These are phyloP conservation scores for Dynastes hyllus DNA, from an alignment of 2,888 invertebrate species.

Conservation along the genomic window DNA sequence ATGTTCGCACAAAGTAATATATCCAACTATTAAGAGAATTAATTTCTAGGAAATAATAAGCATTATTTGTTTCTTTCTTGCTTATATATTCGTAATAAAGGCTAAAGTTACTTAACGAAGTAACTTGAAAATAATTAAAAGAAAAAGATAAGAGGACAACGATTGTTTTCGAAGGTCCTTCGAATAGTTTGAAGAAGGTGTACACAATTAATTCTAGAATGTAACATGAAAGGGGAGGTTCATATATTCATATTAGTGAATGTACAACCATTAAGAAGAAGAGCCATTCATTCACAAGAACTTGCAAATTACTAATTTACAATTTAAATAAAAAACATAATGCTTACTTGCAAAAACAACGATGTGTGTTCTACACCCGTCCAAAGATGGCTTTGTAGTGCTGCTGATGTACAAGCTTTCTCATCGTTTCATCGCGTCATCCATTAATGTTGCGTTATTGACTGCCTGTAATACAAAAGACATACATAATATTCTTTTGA, in stretches of 20 bases:
- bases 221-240: slow-evolving; percentile 26
- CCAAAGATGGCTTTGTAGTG: neutral
- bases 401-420: neutral
- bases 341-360: slow-evolving; percentile 25
- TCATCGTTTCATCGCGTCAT: slow-evolving; percentile 6
- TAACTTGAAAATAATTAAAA: neutral
- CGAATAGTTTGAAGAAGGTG: neutral
- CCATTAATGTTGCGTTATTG: slow-evolving; percentile 15
- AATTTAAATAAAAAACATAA: slow-evolving; percentile 14
- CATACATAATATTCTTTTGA: neutral
- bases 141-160: neutral
- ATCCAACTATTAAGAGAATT: too few relatives aligned
- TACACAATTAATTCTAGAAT: neutral
- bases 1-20: too few relatives aligned
- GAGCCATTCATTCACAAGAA: neutral
- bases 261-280: neutral
- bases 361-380: neutral
- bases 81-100: too few relatives aligned
- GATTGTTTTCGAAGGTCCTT: neutral
- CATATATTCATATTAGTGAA: slow-evolving; percentile 11
- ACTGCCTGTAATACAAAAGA: slow-evolving; percentile 8
- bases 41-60: too few relatives aligned
- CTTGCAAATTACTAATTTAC: slow-evolving; percentile 18
- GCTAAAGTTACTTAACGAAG: too few relatives aligned
- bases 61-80: too few relatives aligned